These are phyloP conservation scores for Acropora tenuis DNA, from an alignment of 64 coral and sea anemone genomes.

Conservation along the genomic window DNA sequence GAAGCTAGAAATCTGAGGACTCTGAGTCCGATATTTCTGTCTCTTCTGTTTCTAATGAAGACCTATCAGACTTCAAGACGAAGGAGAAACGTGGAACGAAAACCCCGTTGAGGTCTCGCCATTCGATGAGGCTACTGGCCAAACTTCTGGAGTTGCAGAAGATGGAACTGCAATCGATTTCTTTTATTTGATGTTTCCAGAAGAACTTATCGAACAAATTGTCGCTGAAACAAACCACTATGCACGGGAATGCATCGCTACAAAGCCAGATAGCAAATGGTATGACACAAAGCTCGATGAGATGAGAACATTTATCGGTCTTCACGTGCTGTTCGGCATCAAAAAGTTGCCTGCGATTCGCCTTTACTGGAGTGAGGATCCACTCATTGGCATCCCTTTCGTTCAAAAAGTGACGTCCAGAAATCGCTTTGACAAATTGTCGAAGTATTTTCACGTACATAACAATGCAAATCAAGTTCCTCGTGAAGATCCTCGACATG, in stretches of 20 bases:
- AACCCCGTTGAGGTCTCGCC: not conserved
- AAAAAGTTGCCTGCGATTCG: slow-evolving; percentile 42
- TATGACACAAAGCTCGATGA: slow-evolving; percentile 21
- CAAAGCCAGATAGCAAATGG: slow-evolving; percentile 36
- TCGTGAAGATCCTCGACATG: not conserved
- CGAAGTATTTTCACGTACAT: slow-evolving; percentile 32
- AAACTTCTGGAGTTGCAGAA: slow-evolving; percentile 12
- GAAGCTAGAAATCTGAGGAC: not conserved
- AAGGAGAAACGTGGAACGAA: too few species aligned
- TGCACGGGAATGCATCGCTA: slow-evolving; percentile 34
- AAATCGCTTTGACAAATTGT: slow-evolving; percentile 54
- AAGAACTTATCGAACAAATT: slow-evolving; percentile 1
- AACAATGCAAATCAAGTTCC: slow-evolving; percentile 35
- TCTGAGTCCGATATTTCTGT: slow-evolving; percentile 37
- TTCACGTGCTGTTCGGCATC: slow-evolving; percentile 60
- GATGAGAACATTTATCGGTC: slow-evolving; percentile 34
- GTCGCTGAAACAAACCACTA: not conserved
- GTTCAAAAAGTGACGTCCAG: slow-evolving; percentile 43
- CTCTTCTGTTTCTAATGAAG: not conserved
- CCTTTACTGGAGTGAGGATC: slow-evolving; percentile 53
- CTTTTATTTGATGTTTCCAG: slow-evolving; percentile 45
- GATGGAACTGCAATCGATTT: slow-evolving; percentile 53
- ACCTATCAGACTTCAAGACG: too few species aligned
- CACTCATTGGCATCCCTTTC: slow-evolving; percentile 10
- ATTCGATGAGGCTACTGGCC: not conserved